Base-by-base conservation (phyloP, 2,888 invertebrate species). In the Coremacera marginata region DNA sequence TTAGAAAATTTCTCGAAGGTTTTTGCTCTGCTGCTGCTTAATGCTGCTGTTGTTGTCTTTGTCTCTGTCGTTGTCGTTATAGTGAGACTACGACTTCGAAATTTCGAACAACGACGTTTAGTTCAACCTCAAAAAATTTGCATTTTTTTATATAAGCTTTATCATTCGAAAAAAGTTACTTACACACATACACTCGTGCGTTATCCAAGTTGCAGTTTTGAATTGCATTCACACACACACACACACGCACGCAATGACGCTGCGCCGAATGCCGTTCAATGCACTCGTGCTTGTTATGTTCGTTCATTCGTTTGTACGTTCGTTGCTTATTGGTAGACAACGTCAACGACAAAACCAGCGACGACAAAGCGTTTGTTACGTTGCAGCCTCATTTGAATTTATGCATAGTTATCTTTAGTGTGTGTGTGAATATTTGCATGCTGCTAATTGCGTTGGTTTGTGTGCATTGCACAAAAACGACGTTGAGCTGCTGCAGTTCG, bases 1-100 rank as follows among this genome's bases (percentile, higher is more conserved):
- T 83, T 83, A 84, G 83, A 84, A 85, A 86, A 83, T 86, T 87
- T 87, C 88, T 87, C 88, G 88, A 88, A 88, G 88, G 88, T 89
- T 88, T 87, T 83, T 70, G 49, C 22, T 31, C 70, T 52, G 52
- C 44, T 37, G 8, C 16, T 72, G 67, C 25, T 62, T 62, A 25
- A 0, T 65, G 65, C 49, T 27, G 70, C 34, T 62, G 44, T 19
- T 70, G 67, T 51, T 27, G 25, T 27, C 22, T 5, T 31, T 22
- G 62, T 19, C 52, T 60, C 52, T 31, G 55, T n/a, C n/a, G 44
- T n/a, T 62, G 49, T 77, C 79, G 80, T 73, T 79, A 82, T 84
- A 84, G 81, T 82, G n/a, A n/a, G 83, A 81, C 82, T 80, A 81
- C 83, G 84, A 83, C 83, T 81, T 78, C 49, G 62, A 25, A n/a